Evolutionary conservation across 2,888 invertebrate genomes (phyloP).

Genomic region (Eueremaeus valkanovi): DNA sequence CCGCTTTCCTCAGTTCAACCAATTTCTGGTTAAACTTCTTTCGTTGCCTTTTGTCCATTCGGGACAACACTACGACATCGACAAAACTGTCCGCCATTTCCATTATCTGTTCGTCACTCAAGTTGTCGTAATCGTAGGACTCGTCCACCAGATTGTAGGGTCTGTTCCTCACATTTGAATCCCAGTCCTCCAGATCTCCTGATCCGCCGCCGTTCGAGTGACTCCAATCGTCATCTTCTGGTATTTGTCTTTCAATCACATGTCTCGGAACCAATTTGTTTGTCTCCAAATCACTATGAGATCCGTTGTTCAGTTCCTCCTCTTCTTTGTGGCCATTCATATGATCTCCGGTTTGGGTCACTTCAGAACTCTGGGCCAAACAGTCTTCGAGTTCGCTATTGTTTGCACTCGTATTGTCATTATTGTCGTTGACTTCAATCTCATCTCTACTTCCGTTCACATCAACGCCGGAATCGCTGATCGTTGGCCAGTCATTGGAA

Average conservation of each 20-base stretch:
- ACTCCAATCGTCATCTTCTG: neutral
- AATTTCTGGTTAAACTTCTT: neutral
- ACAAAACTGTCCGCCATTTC: slow-evolving; percentile 25
- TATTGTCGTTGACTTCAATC: neutral
- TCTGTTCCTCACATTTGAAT: neutral
- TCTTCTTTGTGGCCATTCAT: neutral
- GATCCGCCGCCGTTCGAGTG: neutral
- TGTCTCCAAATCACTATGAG: neutral
- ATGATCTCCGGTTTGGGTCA: neutral
- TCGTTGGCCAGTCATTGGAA: no score
- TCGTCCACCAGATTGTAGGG: neutral
- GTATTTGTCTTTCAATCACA: neutral
- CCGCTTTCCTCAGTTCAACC: neutral
- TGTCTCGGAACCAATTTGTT: neutral
- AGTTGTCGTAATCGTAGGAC: neutral
- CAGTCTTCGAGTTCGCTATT: neutral
- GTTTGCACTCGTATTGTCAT: neutral
- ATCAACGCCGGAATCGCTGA: no score
- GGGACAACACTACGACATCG: neutral
- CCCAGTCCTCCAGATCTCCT: neutral
- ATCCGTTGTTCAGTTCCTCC: no score
- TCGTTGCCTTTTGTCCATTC: neutral
- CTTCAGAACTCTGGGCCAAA: neutral
- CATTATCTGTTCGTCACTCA: slow-evolving; percentile 9
- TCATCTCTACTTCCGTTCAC: no score